phyloP scores from a whole-genome alignment of 2,888 invertebrate genomes.

The Portevinia maculata region DNA sequence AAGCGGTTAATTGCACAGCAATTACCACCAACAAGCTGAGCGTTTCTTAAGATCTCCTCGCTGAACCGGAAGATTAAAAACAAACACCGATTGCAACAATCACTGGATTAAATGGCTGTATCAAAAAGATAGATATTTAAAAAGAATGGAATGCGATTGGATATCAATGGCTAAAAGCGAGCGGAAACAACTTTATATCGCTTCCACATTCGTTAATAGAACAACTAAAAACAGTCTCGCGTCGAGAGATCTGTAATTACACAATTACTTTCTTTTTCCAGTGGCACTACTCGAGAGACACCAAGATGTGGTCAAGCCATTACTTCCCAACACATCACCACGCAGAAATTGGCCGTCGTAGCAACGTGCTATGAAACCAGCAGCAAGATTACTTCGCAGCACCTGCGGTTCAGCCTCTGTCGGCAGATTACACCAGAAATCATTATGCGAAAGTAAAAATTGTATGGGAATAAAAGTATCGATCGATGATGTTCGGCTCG shows the following conservation, averaged over 20 bases:
- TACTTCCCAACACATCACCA: slow-evolving; percentile 1
- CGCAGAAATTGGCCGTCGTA: slow-evolving; percentile 1
- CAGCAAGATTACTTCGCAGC: slow-evolving; percentile 6
- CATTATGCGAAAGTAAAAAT: slow-evolving; percentile 71
- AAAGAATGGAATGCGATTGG: slow-evolving; percentile 44
- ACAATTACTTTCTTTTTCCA: slow-evolving; percentile 70
- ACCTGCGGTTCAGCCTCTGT: slow-evolving; percentile 12
- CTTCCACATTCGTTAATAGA: slow-evolving; percentile 38
- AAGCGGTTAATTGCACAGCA: slow-evolving; percentile 43
- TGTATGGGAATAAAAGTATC: slow-evolving; percentile 49
- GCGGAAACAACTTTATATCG: slow-evolving; percentile 10
- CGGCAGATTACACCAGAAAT: slow-evolving; percentile 67
- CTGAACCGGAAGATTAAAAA: slow-evolving; percentile 35
- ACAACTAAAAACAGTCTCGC: slow-evolving; percentile 53
- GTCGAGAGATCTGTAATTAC: slow-evolving; percentile 62
- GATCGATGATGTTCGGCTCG: slow-evolving; percentile 29
- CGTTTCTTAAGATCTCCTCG: slow-evolving; percentile 33
- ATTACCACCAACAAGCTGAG: slow-evolving; percentile 23
- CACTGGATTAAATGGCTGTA: slow-evolving; percentile 14
- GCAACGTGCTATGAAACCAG: slow-evolving; percentile 29
- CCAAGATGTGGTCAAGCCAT: slow-evolving; percentile 47
- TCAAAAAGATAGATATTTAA: background rate
- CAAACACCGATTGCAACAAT: slow-evolving; percentile 29
- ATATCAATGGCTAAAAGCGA: slow-evolving; percentile 35
- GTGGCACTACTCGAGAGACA: slow-evolving; percentile 31